Evolutionary conservation across 2,888 invertebrate species (phyloP), one percentile per base, ranked within the genome.

Genomic region (Caenorhabditis imperialis): DNA sequence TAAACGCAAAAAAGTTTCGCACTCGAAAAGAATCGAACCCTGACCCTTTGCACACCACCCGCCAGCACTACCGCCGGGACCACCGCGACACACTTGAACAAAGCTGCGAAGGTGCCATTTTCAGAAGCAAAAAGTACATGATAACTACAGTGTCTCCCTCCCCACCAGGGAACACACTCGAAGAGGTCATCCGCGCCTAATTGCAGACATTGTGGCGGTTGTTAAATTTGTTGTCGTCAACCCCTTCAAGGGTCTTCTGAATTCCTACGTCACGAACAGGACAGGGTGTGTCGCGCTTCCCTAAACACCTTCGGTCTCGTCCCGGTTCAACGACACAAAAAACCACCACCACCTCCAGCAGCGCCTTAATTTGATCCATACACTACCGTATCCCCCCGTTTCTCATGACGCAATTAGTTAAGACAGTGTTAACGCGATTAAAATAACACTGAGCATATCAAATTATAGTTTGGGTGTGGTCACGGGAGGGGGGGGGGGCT

Each of bases 401-500:
- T 33, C 25, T 44, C 54, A n/a, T 51, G 22, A 2, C 12, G 16
- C 33, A 22, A 27, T 2, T 55, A 42, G 45, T 62, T 53, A 50
- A 62, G n/a, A n/a, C n/a, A 37, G 45, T 53, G 53, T 53, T 62
- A 63, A 63, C 54, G 47, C 63, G 63, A 63, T 63, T 63, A 45
- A 30, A 37, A 10, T 10, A 30, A 45, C 7, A 42, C 18, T 50
- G 48, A 69, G 63, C 54, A 63, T 63, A 54, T 63, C 54, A 54
- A 54, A 63, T 63, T 54, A 57, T 67, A 57, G 57, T 67, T 67
- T 42, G 67, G 67, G 67, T 67, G 67, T 67, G 67, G 57, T 33
- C 33, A 18, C 23, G 5, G 4, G 12, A 3, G 8, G 37, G 51
- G 37, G 10, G 14, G 25, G 25, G 50, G 53, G 53, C 57, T 55